Evolutionary conservation across 2,797 vertebrate genomes (phyloP).

Genomic region (Mionectes olivaceus): DNA sequence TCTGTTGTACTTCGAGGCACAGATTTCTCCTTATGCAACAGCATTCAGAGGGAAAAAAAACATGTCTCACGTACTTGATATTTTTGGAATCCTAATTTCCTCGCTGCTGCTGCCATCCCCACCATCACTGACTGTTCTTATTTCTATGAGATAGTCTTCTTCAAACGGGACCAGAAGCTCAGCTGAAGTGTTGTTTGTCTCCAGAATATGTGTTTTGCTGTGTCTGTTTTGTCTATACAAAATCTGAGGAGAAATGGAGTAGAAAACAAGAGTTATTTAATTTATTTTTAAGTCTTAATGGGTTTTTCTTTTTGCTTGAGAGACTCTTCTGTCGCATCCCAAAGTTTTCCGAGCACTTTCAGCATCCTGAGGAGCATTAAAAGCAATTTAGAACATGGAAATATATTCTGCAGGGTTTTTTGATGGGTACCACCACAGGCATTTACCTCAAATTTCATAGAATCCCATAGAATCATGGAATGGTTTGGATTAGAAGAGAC

Average conservation of each 20-base stretch:
- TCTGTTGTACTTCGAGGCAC: not conserved
- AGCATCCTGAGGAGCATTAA: not conserved
- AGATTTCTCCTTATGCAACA: not conserved
- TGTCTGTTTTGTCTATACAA: slow-evolving; percentile 89
- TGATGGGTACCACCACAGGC: not conserved
- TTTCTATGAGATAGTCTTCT: slow-evolving; percentile 90
- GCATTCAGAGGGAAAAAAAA: not conserved
- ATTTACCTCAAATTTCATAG: not conserved
- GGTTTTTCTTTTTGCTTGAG: not conserved
- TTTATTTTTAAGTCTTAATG: not conserved
- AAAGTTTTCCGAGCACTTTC: not conserved
- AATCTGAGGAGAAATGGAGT: slow-evolving; percentile 77
- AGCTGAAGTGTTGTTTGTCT: slow-evolving; percentile 89
- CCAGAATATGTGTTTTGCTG: slow-evolving; percentile 81
- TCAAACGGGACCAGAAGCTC: slow-evolving; percentile 87
- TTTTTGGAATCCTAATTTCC: slow-evolving; percentile 90
- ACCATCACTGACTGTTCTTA: slow-evolving; percentile 87
- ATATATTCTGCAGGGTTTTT: not conserved
- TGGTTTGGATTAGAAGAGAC: not conserved
- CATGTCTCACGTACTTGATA: slow-evolving; percentile 85
- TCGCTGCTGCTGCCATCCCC: slow-evolving; percentile 90
- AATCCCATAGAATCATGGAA: not conserved
- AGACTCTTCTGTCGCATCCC: not conserved
- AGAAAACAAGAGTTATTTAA: not conserved
- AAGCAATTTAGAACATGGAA: not conserved